Conservation (phyloP, 1,140 invertebrate genomes). For the Radopholus similis region DNA sequence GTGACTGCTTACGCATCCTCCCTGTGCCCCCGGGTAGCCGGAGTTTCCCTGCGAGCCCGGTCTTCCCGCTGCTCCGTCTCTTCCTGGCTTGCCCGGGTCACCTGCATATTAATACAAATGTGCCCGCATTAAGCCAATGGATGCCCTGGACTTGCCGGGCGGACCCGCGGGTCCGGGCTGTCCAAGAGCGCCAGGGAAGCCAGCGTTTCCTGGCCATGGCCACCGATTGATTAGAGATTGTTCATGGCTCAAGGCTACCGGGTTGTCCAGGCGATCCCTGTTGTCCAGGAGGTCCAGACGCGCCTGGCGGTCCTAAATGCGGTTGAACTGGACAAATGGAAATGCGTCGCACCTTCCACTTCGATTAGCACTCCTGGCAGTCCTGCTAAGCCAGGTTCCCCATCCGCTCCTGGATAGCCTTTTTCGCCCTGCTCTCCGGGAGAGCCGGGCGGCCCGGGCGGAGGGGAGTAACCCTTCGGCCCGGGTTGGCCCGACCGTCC, state of each 20-base stretch:
- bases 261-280: conserved; percentile 2
- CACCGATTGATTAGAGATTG: too few relatives aligned
- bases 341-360: background rate
- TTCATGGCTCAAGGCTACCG: background rate
- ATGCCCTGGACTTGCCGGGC: too few relatives aligned
- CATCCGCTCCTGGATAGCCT: conserved; percentile 2
- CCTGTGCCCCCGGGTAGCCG: background rate
- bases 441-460: background rate
- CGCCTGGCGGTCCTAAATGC: background rate
- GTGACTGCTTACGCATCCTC: background rate
- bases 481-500: background rate
- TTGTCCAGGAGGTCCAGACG: background rate
- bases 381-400: background rate
- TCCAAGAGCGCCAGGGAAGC: background rate
- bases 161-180: conserved; percentile 7
- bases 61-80: background rate
- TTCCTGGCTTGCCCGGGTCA: background rate
- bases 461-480: background rate
- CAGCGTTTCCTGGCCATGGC: conserved; percentile 1
- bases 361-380: conserved; percentile 3
- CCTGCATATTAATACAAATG: too few relatives aligned
- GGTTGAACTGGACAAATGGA: background rate
- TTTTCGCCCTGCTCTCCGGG: background rate
- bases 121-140: too few relatives aligned
- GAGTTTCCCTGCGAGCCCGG: background rate